A percentile compares a stretch with the other conserved stretches of the same genome.
These are phyloP conservation scores for Leptobrachium ailaonicum DNA, from an alignment of 2,113 vertebrate genomes.

Conservation along the genomic window DNA sequence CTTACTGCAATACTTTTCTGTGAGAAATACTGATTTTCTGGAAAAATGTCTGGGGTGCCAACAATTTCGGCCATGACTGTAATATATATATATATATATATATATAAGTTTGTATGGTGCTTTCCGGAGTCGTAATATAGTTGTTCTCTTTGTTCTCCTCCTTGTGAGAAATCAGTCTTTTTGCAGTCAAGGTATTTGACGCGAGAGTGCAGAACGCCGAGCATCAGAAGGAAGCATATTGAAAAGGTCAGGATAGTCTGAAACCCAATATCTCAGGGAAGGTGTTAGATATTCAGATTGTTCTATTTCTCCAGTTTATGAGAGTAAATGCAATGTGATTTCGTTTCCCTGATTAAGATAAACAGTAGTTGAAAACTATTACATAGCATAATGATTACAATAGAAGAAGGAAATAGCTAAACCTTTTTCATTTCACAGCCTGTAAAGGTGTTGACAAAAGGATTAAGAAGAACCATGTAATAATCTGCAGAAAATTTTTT, in stretches of 20 bases:
- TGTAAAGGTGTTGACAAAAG: constrained; percentile 26
- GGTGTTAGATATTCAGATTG: constrained; percentile 46
- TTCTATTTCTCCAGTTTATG: constrained; percentile 12
- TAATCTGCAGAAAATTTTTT: neutral
- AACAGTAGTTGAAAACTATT: constrained; percentile 40
- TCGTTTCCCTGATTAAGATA: constrained; percentile 49
- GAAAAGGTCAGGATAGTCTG: constrained; percentile 59
- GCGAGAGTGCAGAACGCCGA: constrained; percentile 46
- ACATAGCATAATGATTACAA: constrained; percentile 8
- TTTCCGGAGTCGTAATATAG: constrained; percentile 48
- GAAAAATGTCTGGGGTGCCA: no score
- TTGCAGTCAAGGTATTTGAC: constrained; percentile 45
- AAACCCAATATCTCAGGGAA: constrained; percentile 55
- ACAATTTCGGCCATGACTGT: no score
- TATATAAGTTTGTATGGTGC: constrained; percentile 47
- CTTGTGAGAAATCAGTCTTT: constrained; percentile 49
- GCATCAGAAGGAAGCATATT: constrained; percentile 59
- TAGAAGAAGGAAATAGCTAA: neutral
- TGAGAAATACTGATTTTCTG: no score
- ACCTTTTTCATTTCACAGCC: constrained; percentile 4
- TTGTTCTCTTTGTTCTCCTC: constrained; percentile 47
- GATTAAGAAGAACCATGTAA: neutral
- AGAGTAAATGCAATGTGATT: constrained; percentile 51
- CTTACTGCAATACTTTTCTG: no score
- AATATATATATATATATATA: no score